Evolutionary conservation across 2,797 vertebrate genomes (phyloP).

Genomic region (Gobionotothen gibberifrons): DNA sequence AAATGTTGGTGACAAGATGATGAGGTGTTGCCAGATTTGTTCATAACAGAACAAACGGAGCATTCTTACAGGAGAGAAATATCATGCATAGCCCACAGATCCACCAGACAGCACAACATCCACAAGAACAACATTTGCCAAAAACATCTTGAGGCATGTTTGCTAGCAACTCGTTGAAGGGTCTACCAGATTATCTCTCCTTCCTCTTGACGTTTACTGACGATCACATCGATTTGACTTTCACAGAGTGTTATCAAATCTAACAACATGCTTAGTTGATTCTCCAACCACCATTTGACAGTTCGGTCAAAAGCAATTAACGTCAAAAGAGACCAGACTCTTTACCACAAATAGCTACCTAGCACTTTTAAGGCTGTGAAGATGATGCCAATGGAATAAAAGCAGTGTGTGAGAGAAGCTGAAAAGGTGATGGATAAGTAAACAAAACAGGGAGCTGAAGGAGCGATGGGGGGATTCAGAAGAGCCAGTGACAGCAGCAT

Average conservation of each 20-base stretch:
- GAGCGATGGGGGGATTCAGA: slow-evolving; percentile 7
- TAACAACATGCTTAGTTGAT: slow-evolving; percentile 57
- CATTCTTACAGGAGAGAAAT: slow-evolving; percentile 13
- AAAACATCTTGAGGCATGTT: not conserved
- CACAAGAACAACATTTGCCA: slow-evolving; percentile 18
- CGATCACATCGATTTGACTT: slow-evolving; percentile 36
- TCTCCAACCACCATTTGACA: slow-evolving; percentile 51
- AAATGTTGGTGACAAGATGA: slow-evolving; percentile 12
- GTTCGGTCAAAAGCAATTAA: slow-evolving; percentile 60
- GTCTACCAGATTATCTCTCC: slow-evolving; percentile 10
- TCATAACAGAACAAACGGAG: slow-evolving; percentile 15
- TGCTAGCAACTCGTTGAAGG: slow-evolving; percentile 3
- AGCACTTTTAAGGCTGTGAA: slow-evolving; percentile 25
- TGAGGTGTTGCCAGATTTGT: slow-evolving; percentile 14
- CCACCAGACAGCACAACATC: slow-evolving; percentile 17
- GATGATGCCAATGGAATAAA: slow-evolving; percentile 40
- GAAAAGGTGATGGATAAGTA: slow-evolving; percentile 10
- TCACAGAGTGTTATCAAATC: slow-evolving; percentile 54
- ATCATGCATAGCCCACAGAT: slow-evolving; percentile 24
- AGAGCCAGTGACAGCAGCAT: slow-evolving; percentile 22
- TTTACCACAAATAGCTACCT: slow-evolving; percentile 20
- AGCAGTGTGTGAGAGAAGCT: slow-evolving; percentile 17
- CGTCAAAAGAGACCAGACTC: slow-evolving; percentile 32
- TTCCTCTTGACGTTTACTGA: slow-evolving; percentile 7
- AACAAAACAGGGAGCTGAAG: not conserved